These are phyloP conservation scores for Trichopria drosophilae DNA, from an alignment of 2,888 invertebrate genomes.

Conservation along the genomic window DNA sequence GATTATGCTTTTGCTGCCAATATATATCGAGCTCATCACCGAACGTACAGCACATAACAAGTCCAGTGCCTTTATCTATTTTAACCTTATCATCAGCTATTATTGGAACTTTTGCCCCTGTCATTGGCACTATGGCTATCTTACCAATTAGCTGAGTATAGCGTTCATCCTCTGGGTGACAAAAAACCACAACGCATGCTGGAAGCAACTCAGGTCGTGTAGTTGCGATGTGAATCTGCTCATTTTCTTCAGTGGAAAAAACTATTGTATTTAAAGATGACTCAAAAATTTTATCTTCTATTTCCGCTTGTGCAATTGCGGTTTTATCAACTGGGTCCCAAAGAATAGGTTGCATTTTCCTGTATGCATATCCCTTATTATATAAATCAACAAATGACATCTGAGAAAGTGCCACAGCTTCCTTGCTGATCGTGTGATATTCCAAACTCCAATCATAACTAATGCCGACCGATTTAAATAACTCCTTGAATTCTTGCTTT, in stretches of 20 bases:
- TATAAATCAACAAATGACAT: conserved; percentile 26
- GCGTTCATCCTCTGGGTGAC: conserved; percentile 23
- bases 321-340: conserved; percentile 26
- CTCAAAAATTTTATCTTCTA: conserved; percentile 23
- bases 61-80: conserved; percentile 27
- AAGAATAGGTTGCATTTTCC: conserved; percentile 22
- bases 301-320: conserved; percentile 26
- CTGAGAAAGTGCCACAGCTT: conserved; percentile 18
- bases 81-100: conserved; percentile 20
- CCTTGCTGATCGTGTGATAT: conserved; percentile 23
- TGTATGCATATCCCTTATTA: conserved; percentile 16
- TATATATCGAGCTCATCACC: conserved; percentile 23
- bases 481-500: conserved; percentile 18
- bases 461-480: conserved; percentile 18
- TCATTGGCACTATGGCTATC: conserved; percentile 15
- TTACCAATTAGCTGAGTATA: conserved; percentile 19
- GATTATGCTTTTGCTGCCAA: conserved; percentile 26
- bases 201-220: conserved; percentile 27
- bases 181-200: conserved; percentile 27
- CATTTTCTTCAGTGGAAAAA: conserved; percentile 24
- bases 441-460: conserved; percentile 19
- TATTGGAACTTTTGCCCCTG: conserved; percentile 14
- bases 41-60: conserved; percentile 28
- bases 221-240: conserved; percentile 21
- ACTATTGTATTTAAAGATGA: conserved; percentile 20